phyloP scores from a whole-genome alignment of 2,888 invertebrate genomes.

The Masnerella sp. region DNA sequence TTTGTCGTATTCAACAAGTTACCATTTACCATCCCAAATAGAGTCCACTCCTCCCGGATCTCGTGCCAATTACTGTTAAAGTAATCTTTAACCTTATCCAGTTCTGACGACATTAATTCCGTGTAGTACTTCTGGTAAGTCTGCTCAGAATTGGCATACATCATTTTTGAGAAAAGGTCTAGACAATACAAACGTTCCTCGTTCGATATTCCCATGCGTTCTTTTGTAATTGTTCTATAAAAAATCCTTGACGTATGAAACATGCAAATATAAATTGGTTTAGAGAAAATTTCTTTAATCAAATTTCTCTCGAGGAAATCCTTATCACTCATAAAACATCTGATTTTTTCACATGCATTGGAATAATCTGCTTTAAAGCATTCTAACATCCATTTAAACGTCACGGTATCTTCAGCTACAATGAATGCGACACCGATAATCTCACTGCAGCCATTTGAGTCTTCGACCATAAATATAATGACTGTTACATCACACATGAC shows the following conservation, averaged over 20 bases:
- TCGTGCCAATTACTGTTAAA: slow-evolving; percentile 23
- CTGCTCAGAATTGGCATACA: neutral
- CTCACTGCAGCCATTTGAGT: slow-evolving; percentile 37
- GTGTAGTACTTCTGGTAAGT: neutral
- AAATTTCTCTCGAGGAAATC: slow-evolving; percentile 31
- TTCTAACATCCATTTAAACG: slow-evolving; percentile 46
- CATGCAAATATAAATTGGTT: slow-evolving; percentile 4
- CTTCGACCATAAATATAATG: slow-evolving; percentile 33
- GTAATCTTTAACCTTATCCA: neutral
- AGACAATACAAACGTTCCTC: neutral
- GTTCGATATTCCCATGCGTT: neutral
- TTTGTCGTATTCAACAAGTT: slow-evolving; percentile 26
- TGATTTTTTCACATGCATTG: slow-evolving; percentile 17
- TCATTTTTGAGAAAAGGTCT: neutral
- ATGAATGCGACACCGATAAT: slow-evolving; percentile 51
- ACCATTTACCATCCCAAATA: slow-evolving; percentile 18
- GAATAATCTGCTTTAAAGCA: slow-evolving; percentile 35
- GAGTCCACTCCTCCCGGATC: slow-evolving; percentile 12
- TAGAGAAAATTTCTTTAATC: neutral
- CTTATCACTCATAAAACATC: slow-evolving; percentile 59
- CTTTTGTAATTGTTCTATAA: slow-evolving; percentile 11
- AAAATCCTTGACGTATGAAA: slow-evolving; percentile 5
- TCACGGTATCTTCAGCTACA: slow-evolving; percentile 33
- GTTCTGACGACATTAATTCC: neutral
- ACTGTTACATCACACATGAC: slow-evolving; percentile 18